Percentiles rank a stretch among this genome's conserved stretches.
phyloP scores from a whole-genome alignment of 2,888 invertebrate genomes.

The Epirrhoe tristata region DNA sequence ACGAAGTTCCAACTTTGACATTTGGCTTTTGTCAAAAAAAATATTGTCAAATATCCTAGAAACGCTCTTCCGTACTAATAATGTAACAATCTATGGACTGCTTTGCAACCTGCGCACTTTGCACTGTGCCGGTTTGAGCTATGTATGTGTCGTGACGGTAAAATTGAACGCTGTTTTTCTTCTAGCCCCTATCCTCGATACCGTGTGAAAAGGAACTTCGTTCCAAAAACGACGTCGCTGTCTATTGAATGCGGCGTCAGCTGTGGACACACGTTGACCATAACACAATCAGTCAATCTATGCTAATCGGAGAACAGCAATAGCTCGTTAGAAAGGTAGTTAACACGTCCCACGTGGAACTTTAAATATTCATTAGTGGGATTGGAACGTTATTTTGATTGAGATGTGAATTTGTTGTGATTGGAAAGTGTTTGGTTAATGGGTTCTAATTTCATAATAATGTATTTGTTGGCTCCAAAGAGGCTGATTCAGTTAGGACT shows the following conservation, averaged over 20 bases:
- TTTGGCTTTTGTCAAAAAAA: too few relatives aligned
- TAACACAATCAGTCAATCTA: conserved; percentile 21
- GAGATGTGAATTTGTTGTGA: conserved; percentile 6
- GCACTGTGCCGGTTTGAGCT: too few relatives aligned
- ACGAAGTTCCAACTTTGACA: too few relatives aligned
- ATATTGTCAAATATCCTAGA: too few relatives aligned
- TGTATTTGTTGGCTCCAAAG: background rate
- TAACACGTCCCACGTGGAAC: conserved; percentile 23
- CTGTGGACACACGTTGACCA: background rate
- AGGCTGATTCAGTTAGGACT: too few relatives aligned
- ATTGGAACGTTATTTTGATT: conserved; percentile 13
- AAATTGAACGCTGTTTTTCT: too few relatives aligned
- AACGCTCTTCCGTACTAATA: too few relatives aligned
- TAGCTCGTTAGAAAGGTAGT: conserved; percentile 31
- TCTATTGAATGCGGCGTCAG: background rate
- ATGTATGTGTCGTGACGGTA: too few relatives aligned
- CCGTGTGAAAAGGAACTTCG: too few relatives aligned
- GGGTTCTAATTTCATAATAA: background rate
- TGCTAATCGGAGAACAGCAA: conserved; percentile 21
- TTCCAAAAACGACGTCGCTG: background rate
- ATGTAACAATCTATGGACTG: too few relatives aligned
- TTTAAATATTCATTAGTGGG: conserved; percentile 38
- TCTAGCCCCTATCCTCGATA: too few relatives aligned
- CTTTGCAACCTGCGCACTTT: too few relatives aligned
- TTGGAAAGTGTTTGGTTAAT: conserved; percentile 1